Percentiles rank a stretch among this genome's conserved stretches.
Conservation (phyloP, 2,113 vertebrate species). For the Petroica traversi region DNA sequence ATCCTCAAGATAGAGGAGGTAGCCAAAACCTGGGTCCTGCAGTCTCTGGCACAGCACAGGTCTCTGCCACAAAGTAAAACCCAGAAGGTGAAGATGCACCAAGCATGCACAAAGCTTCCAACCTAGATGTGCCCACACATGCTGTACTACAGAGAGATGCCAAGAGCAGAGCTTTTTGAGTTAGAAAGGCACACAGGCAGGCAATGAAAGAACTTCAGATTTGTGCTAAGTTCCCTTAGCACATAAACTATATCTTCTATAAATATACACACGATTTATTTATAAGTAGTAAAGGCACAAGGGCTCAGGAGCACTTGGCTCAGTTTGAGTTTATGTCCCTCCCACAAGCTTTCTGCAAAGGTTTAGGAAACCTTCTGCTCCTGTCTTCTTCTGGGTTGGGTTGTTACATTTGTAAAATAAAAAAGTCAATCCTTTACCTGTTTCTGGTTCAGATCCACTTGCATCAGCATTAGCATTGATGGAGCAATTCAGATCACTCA, state of each 20-base stretch:
- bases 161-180: conserved; percentile 5
- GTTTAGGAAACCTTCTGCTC: not conserved
- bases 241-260: not conserved
- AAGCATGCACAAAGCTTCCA: not conserved
- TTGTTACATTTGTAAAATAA: not conserved
- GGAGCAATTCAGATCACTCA: not conserved
- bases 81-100: not conserved
- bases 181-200: not conserved
- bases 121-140: not conserved
- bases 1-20: not conserved
- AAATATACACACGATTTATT: not conserved
- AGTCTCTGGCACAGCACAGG: not conserved
- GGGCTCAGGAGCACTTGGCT: not conserved
- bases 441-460: not conserved
- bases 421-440: not conserved
- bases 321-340: not conserved
- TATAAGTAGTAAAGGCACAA: not conserved
- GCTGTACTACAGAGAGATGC: not conserved
- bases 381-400: not conserved
- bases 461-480: not conserved
- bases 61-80: not conserved
- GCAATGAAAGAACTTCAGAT: not conserved
- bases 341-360: not conserved
- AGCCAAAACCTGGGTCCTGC: not conserved
- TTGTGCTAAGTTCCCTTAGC: not conserved